These are phyloP conservation scores for Nannobrachium achirus DNA, from an alignment of 2,113 vertebrate species.

Conservation along the genomic window DNA sequence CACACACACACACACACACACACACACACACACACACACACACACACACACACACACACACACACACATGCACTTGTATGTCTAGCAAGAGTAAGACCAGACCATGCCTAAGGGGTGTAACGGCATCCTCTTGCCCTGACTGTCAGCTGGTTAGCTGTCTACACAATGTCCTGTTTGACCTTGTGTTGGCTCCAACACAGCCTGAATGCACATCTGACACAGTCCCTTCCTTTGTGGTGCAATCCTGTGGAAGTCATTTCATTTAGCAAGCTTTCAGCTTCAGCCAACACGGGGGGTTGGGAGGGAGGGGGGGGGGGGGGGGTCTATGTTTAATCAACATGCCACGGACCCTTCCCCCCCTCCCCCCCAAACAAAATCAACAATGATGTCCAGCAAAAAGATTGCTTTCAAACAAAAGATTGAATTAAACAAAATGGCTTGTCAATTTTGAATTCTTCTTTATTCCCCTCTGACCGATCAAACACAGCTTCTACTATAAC, in stretches of 20 bases:
- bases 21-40: too few relatives aligned
- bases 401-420: slow-evolving; percentile 54
- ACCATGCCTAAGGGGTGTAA: slow-evolving; percentile 67
- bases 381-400: slow-evolving; percentile 55
- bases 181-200: slow-evolving; percentile 60
- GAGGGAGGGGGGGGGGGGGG: background rate
- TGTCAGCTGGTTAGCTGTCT: slow-evolving; percentile 69
- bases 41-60: too few relatives aligned
- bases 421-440: slow-evolving; percentile 69
- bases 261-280: slow-evolving; percentile 77
- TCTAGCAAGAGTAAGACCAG: slow-evolving; percentile 25
- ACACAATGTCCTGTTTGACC: slow-evolving; percentile 72
- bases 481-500: slow-evolving; percentile 37
- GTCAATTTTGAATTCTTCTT: slow-evolving; percentile 64
- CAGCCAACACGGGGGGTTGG: slow-evolving; percentile 41
- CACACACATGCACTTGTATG: background rate
- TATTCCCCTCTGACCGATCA: slow-evolving; percentile 46
- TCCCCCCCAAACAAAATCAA: slow-evolving; percentile 65
- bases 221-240: slow-evolving; percentile 76
- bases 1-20: too few relatives aligned
- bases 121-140: slow-evolving; percentile 60
- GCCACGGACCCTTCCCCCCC: background rate
- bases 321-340: slow-evolving; percentile 1
- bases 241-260: slow-evolving; percentile 80
- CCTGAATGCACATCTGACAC: slow-evolving; percentile 78